phyloP scores from a whole-genome alignment of 2,797 vertebrate species.

The Tachyglossus aculeatus region DNA sequence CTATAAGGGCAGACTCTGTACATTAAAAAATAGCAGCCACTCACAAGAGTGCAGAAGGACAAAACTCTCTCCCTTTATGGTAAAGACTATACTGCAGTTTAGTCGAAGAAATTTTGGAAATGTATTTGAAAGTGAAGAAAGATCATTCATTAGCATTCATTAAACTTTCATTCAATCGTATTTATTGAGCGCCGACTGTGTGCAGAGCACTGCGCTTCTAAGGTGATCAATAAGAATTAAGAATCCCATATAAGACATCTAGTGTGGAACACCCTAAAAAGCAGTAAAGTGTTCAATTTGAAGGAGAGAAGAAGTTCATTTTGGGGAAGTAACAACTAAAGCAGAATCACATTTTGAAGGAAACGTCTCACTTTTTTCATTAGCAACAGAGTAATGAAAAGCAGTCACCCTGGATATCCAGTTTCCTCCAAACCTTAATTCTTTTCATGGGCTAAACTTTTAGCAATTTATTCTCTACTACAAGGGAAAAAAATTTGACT shows the following conservation, averaged over 20 bases:
- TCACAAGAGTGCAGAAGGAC: too few species aligned
- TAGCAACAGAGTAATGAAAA: constrained; percentile 58
- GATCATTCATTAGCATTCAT: too few species aligned
- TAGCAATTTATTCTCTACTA: constrained; percentile 53
- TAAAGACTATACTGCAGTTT: too few species aligned
- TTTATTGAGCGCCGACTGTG: too few species aligned
- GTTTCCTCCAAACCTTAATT: constrained; percentile 64
- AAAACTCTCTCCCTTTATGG: too few species aligned
- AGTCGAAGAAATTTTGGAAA: too few species aligned
- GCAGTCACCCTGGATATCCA: constrained; percentile 54
- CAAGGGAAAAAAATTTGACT: constrained; percentile 47
- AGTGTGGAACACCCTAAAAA: background rate
- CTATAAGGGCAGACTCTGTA: too few species aligned
- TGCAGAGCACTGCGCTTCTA: background rate
- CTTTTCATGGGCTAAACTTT: constrained; percentile 59
- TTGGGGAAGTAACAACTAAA: constrained; percentile 51
- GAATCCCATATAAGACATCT: background rate
- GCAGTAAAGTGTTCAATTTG: constrained; percentile 9
- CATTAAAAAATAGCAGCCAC: too few species aligned
- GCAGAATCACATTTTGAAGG: constrained; percentile 44
- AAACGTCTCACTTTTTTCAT: constrained; percentile 62
- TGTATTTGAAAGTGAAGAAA: too few species aligned
- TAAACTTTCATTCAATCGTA: too few species aligned
- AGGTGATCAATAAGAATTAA: constrained; percentile 13
- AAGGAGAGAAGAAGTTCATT: constrained; percentile 30